Percentiles rank a stretch among this genome's conserved stretches.
Conservation (phyloP, 1,140 invertebrate genomes). For the Drosophila santomea region DNA sequence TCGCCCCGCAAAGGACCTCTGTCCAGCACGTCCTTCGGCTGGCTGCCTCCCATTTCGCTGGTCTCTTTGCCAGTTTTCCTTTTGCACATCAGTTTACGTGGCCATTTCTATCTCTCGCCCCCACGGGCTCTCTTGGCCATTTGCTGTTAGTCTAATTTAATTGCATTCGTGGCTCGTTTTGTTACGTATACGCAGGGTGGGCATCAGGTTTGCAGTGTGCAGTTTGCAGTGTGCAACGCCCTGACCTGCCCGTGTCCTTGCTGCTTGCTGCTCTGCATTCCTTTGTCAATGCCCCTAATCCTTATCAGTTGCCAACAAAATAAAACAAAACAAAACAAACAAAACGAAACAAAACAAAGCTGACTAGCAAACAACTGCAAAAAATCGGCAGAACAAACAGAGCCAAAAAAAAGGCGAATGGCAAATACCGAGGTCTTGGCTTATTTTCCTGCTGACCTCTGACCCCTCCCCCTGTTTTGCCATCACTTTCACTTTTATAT, state of each 20-base stretch:
- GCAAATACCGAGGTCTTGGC: slow-evolving; percentile 24
- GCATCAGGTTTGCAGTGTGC: slow-evolving; percentile 47
- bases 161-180: slow-evolving; percentile 54
- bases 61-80: slow-evolving; percentile 22
- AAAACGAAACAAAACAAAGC: neutral
- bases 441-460: slow-evolving; percentile 21
- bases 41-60: neutral
- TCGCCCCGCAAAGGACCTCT: neutral
- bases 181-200: slow-evolving; percentile 44
- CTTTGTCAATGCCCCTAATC: slow-evolving; percentile 58
- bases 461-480: neutral
- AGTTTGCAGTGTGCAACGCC: slow-evolving; percentile 31
- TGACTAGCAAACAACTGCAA: slow-evolving; percentile 1
- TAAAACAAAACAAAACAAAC: slow-evolving; percentile 11
- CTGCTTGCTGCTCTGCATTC: slow-evolving; percentile 41
- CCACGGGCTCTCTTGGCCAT: slow-evolving; percentile 34
- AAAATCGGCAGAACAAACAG: slow-evolving; percentile 29
- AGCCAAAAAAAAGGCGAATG: slow-evolving; percentile 19
- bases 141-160: slow-evolving; percentile 64
- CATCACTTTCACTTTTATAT: slow-evolving; percentile 42
- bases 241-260: slow-evolving; percentile 34
- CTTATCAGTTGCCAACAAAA: slow-evolving; percentile 58
- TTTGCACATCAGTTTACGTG: slow-evolving; percentile 44
- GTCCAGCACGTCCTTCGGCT: slow-evolving; percentile 8
- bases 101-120: slow-evolving; percentile 15